A percentile compares a stretch with the other conserved stretches of the same genome.
Evolutionary conservation across 2,888 invertebrate genomes (phyloP).

Genomic region (Noctua janthina): DNA sequence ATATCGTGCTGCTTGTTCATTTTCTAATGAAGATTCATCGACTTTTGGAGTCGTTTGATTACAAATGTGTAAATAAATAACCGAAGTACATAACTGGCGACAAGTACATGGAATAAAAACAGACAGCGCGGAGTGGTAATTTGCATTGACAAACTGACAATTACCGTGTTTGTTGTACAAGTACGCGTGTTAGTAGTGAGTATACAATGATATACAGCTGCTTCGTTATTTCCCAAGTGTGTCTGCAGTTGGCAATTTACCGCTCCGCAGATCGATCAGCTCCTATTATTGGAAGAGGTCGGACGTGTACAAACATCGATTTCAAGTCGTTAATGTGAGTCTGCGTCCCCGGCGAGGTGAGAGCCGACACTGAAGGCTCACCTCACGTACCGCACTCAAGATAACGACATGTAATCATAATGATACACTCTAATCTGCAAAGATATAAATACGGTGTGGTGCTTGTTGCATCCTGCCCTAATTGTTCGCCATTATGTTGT

Average conservation of each 20-base stretch:
- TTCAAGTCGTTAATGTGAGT: conserved; percentile 88
- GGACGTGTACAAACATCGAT: conserved; percentile 90
- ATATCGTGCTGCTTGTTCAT: conserved; percentile 71
- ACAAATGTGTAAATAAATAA: conserved; percentile 56
- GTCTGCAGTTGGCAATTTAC: conserved; percentile 86
- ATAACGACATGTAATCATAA: conserved; percentile 86
- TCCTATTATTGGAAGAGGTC: conserved; percentile 89
- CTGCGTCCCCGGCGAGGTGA: conserved; percentile 81
- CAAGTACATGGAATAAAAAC: conserved; percentile 61
- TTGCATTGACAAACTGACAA: conserved; percentile 81
- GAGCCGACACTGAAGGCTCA: conserved; percentile 82
- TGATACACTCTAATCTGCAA: conserved; percentile 77
- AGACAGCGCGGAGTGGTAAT: conserved; percentile 64
- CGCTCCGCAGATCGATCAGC: conserved; percentile 87
- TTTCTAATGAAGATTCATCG: conserved; percentile 77
- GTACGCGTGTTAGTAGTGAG: conserved; percentile 73
- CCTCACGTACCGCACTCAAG: conserved; percentile 85
- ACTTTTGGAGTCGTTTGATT: conserved; percentile 49
- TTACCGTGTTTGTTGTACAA: conserved; percentile 77
- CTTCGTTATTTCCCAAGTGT: conserved; percentile 86
- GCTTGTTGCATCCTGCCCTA: conserved; percentile 58
- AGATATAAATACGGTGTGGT: conserved; percentile 62
- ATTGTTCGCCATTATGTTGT: conserved; percentile 60
- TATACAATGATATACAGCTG: conserved; percentile 79
- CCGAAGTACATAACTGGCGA: conserved; percentile 52